A percentile compares a stretch with the other conserved stretches of the same genome.
These are phyloP conservation scores for Tubulanus polymorphus DNA, from an alignment of 2,888 invertebrate species.

Conservation along the genomic window DNA sequence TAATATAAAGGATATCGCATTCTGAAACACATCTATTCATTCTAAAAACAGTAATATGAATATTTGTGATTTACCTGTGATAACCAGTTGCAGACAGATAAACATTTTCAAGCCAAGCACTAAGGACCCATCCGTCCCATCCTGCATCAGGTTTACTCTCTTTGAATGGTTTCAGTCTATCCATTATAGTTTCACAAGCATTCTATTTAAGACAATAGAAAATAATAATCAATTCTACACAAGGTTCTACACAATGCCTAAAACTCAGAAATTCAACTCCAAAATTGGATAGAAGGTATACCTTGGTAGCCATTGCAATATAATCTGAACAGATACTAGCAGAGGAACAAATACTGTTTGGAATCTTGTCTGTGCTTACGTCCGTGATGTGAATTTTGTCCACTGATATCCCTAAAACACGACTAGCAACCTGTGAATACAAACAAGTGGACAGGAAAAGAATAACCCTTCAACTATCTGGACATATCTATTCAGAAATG, in stretches of 20 bases:
- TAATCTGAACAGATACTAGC: constrained; percentile 85
- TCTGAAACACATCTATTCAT: neutral
- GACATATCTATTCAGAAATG: too few relatives aligned
- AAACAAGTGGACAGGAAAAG: too few relatives aligned
- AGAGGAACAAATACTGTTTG: constrained; percentile 84
- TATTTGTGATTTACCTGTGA: neutral
- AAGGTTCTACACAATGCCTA: too few relatives aligned
- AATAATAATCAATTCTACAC: too few relatives aligned
- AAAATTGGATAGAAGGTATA: too few relatives aligned
- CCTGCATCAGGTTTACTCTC: constrained; percentile 69
- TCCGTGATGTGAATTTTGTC: constrained; percentile 77
- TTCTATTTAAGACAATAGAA: too few relatives aligned
- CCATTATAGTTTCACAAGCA: constrained; percentile 72
- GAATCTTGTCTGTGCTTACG: constrained; percentile 84
- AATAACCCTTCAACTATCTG: too few relatives aligned
- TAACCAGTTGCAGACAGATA: neutral
- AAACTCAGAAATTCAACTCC: too few relatives aligned
- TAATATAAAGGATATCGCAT: neutral
- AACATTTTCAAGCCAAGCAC: neutral
- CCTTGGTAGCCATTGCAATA: constrained; percentile 93
- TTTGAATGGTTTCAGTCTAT: constrained; percentile 71
- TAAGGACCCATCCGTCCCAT: constrained; percentile 75
- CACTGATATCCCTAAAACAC: constrained; percentile 66
- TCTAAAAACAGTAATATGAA: neutral
- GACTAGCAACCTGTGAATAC: constrained; percentile 54